These are phyloP conservation scores for Limnephilus lunatus DNA, from an alignment of 2,888 invertebrate genomes.

Conservation along the genomic window DNA sequence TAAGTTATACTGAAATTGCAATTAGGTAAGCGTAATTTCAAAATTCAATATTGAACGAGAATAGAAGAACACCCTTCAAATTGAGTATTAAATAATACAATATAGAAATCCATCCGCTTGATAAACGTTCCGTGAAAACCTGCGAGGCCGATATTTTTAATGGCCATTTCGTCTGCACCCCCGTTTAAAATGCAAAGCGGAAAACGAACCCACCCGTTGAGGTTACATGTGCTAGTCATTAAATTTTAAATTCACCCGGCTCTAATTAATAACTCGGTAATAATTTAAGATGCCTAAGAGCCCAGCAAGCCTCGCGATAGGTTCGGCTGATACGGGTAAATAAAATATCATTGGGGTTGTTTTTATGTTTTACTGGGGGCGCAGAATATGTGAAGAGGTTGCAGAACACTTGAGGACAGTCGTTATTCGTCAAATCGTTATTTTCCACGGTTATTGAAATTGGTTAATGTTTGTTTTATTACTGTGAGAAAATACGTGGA, in stretches of 20 bases:
- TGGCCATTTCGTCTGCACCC: background rate
- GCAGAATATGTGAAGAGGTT: background rate
- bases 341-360: slow-evolving; percentile 19
- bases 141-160: background rate
- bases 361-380: background rate
- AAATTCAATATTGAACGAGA: background rate
- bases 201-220: background rate
- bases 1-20: background rate
- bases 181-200: background rate
- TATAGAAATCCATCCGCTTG: background rate
- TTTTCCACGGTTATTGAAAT: background rate
- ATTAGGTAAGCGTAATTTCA: background rate
- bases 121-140: slow-evolving; percentile 9
- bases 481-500: background rate
- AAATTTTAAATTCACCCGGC: slow-evolving; percentile 32
- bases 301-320: slow-evolving; percentile 28
- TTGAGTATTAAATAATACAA: background rate
- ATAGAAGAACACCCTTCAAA: background rate
- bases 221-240: slow-evolving; percentile 38
- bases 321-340: slow-evolving; percentile 37
- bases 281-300: slow-evolving; percentile 47
- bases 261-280: slow-evolving; percentile 54
- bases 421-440: background rate
- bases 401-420: background rate
- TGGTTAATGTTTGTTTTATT: background rate